Base-by-base conservation (phyloP, 2,113 vertebrate genomes). In the Sminthopsis crassicaudata region DNA sequence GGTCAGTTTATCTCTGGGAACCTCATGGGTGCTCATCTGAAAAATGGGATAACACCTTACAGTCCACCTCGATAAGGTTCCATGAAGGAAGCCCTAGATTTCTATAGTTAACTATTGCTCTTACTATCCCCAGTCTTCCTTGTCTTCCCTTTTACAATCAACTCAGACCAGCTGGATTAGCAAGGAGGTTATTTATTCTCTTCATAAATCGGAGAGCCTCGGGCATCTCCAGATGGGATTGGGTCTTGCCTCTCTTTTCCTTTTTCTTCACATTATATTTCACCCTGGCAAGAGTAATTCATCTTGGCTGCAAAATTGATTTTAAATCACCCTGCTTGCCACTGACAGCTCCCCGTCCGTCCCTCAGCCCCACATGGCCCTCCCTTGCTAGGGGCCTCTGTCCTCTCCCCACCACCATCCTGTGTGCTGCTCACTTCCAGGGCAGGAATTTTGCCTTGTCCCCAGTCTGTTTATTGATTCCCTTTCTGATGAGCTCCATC, bases 221-320 rank as follows among this genome's bases (percentile, higher is more conserved):
- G 57, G 92, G 94, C 91, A 10, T 12, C 91, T 48, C 23, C 0
- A 90, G 95, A 94, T 46, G 48, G 88, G 53, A 14, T 57, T 48
- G 14, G 2, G 92, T 92, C 90, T 91, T 54, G 26, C 93, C 95
- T 97, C 91, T 50, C 94, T 96, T 90, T 94, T 91, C 95, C 96
- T 96, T 51, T 0, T 97, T 94, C 94, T 95, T 96, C 96, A 91
- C 92, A 1, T 89, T 95, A 76, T 95, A 90, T 97, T 97, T 97
- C 84, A 25, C 92, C 97, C 96, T 91, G 93, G 88, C 95, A 91
- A 26, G 94, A 92, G 93, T 91, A 92, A 95, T 98, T 98, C 96
- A 93, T 96, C 94, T 98, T 89, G 54, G 92, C 91, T 89, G 67
- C 94, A 92, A 98, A 95, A 98, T 46, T 48, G 97, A 96, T 98